Conservation (phyloP, 2,888 invertebrate species). For the Acholoe squamosa region DNA sequence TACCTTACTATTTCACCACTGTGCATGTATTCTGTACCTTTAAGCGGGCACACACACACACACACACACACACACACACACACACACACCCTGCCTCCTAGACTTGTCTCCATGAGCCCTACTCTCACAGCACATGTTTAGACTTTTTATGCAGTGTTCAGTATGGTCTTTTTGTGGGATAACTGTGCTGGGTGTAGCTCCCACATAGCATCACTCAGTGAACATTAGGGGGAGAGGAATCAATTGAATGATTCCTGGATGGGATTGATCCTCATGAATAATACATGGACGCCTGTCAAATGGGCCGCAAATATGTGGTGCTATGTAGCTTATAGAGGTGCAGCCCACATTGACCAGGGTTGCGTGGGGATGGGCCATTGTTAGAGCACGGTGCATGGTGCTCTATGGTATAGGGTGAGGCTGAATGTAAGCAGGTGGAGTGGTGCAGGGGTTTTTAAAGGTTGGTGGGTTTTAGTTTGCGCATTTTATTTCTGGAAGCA, state of each 20-base stretch:
- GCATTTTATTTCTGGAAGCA: no score
- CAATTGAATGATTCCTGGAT: constrained; percentile 59
- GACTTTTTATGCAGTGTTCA: not conserved
- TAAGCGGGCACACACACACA: no score
- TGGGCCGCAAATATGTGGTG: constrained; percentile 44
- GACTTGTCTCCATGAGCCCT: not conserved
- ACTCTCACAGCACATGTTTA: not conserved
- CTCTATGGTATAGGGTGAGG: not conserved
- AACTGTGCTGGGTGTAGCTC: not conserved
- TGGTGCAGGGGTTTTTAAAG: not conserved
- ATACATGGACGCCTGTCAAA: constrained; percentile 51
- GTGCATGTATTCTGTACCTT: no score
- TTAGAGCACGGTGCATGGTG: not conserved
- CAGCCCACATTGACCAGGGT: not conserved
- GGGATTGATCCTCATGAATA: constrained; percentile 52
- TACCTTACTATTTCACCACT: no score
- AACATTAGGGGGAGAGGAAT: constrained; percentile 27
- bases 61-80: no score
- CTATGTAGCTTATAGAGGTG: not conserved
- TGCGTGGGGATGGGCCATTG: not conserved
- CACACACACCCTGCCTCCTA: no score
- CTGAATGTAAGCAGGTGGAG: not conserved
- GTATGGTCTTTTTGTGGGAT: not conserved
- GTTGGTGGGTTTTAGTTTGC: no score
- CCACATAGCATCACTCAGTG: constrained; percentile 2